Base-by-base conservation (phyloP, 1,140 invertebrate species). In the Antheraea pernyi region DNA sequence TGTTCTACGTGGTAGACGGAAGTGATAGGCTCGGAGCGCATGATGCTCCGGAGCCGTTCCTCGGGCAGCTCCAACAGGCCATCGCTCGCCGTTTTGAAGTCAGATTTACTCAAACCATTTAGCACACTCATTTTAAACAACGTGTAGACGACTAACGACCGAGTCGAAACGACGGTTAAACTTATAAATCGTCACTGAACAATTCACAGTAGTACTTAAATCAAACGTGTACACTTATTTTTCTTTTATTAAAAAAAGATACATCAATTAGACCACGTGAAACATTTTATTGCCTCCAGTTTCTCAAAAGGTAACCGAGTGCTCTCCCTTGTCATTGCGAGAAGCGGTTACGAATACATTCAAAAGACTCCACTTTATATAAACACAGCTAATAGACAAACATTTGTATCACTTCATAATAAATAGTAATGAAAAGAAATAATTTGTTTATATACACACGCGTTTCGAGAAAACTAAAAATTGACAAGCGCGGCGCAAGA, bases 1-100 rank as follows among this genome's bases (percentile, higher is more conserved):
- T 95, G 94, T 82, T 95, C 95, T 78, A 95, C 94, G 84, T 95
- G 93, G 87, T 95, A 95, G 70, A 95, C 93, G 79, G 94, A 93
- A 75, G 94, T 93, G 86, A 95, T 95, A 72, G 94, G 94, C 81
- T 94, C 93, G 79, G 93, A 92, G 71, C 94, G 94, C 78, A 95
- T 93, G 76, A 95, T 91, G 81, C 86, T 92, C 68, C 92, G 91
- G 73, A 95, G 87, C 78, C 93, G 89, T 80, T 94, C 94, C 82
- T 94, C 93, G 65, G 93, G 92, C 67, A 95, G 89, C 87, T 94
- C 94, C 85, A 95, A 87, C 70, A 95, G 93, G 76, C 95, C 95
- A 89, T 95, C 94, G 83, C 93, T 93, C 71, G 93, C 93, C 74
- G 93, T 93, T 75, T 90, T 92, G 79, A 89, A 83, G 80, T 92